Conservation (phyloP, 1,140 invertebrate species). For the Aphaenogaster ashmeadi region DNA sequence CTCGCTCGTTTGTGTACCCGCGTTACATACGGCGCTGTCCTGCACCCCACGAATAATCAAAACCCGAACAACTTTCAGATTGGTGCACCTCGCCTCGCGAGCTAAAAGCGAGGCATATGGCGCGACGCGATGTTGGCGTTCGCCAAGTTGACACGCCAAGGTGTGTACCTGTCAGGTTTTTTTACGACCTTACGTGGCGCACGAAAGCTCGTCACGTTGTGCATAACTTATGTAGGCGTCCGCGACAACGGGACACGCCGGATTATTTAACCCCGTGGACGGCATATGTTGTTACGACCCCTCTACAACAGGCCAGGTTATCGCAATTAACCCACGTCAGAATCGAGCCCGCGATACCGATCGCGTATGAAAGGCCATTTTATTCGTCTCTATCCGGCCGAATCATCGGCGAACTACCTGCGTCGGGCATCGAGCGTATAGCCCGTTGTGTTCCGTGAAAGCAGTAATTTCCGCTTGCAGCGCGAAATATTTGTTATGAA, state of each 20-base stretch:
- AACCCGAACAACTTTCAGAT: slow-evolving; percentile 65
- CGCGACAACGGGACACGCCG: slow-evolving; percentile 65
- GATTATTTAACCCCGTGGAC: slow-evolving; percentile 73
- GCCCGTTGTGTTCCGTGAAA: slow-evolving; percentile 45
- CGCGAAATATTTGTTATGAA: slow-evolving; percentile 56
- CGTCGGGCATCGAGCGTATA: neutral
- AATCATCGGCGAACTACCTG: neutral
- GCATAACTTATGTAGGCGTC: slow-evolving; percentile 39
- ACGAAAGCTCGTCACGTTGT: slow-evolving; percentile 72
- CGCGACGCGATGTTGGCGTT: slow-evolving; percentile 45
- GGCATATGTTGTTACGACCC: slow-evolving; percentile 65
- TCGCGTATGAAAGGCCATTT: slow-evolving; percentile 66
- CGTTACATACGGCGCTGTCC: slow-evolving; percentile 4
- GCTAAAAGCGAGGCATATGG: slow-evolving; percentile 77
- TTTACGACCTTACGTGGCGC: slow-evolving; percentile 72
- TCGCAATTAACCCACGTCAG: slow-evolving; percentile 78
- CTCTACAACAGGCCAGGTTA: slow-evolving; percentile 66
- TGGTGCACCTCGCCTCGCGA: slow-evolving; percentile 63
- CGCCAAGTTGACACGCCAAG: slow-evolving; percentile 40
- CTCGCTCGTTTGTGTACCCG: slow-evolving; percentile 29
- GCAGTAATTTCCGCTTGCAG: slow-evolving; percentile 42
- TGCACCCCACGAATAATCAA: slow-evolving; percentile 62
- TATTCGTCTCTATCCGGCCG: slow-evolving; percentile 47
- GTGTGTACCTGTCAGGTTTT: slow-evolving; percentile 52
- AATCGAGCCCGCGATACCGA: slow-evolving; percentile 72